Percentiles rank a stretch among this genome's conserved stretches.
phyloP scores from a whole-genome alignment of 2,113 vertebrate species.

The Irena cyanogastra region DNA sequence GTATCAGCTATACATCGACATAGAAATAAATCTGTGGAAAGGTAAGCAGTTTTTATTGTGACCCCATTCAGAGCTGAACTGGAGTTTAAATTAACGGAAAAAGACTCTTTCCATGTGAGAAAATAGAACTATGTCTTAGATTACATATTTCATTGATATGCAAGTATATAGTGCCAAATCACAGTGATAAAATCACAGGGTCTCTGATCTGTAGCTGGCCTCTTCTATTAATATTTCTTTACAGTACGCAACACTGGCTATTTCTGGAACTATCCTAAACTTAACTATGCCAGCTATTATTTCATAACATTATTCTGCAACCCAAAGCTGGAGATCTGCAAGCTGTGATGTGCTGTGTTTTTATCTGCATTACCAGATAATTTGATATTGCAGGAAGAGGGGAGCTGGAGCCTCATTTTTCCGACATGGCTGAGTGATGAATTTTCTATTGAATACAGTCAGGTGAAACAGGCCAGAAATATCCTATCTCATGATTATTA shows the following conservation, averaged over 20 bases:
- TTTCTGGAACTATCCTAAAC: not conserved
- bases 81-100: not conserved
- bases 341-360: not conserved
- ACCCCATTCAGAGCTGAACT: not conserved
- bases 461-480: not conserved
- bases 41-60: not conserved
- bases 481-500: not conserved
- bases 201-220: not conserved
- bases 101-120: not conserved
- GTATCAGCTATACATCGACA: not conserved
- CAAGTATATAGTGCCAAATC: not conserved
- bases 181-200: not conserved
- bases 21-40: not conserved
- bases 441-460: not conserved
- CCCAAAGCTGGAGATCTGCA: not conserved
- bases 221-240: not conserved
- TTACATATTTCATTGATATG: not conserved
- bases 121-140: not conserved
- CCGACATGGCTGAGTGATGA: not conserved
- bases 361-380: not conserved
- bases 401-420: not conserved
- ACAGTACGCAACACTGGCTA: not conserved
- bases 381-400: not conserved
- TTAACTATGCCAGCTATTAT: not conserved
- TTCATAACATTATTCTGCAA: not conserved